Percentiles rank a stretch among this genome's conserved stretches.
phyloP scores from a whole-genome alignment of 1,140 invertebrate genomes.

The Mamestra configurata region DNA sequence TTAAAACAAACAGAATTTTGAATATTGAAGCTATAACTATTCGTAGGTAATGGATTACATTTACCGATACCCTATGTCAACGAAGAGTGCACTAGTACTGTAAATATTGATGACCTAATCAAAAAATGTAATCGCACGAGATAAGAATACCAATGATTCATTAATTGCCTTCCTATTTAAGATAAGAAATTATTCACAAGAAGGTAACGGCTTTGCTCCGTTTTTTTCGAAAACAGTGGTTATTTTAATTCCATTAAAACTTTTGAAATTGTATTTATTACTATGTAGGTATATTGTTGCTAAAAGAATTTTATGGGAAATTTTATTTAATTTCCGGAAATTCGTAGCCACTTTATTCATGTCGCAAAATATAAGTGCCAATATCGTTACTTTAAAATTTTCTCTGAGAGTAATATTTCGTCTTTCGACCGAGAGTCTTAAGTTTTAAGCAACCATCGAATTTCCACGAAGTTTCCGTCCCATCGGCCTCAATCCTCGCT shows the following conservation, averaged over 20 bases:
- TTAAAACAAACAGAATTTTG: no score
- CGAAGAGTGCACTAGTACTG: not conserved
- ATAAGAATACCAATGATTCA: not conserved
- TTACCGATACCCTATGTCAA: not conserved
- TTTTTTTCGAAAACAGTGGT: not conserved
- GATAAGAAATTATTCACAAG: not conserved
- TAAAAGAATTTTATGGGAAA: not conserved
- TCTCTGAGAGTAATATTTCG: conserved; percentile 15
- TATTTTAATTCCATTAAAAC: no score
- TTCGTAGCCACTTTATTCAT: not conserved
- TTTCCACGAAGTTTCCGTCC: conserved; percentile 23
- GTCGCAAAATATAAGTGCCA: conserved; percentile 19
- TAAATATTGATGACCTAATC: not conserved
- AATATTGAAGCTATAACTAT: no score
- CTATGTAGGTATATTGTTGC: not conserved
- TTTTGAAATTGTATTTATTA: not conserved
- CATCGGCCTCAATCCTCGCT: conserved; percentile 7
- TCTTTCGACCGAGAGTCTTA: conserved; percentile 10
- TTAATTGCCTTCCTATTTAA: not conserved
- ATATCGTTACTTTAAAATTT: not conserved
- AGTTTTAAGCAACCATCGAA: conserved; percentile 38
- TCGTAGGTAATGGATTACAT: not conserved
- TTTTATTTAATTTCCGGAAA: not conserved
- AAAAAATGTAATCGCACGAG: not conserved
- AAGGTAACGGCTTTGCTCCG: not conserved